Evolutionary conservation across 2,888 invertebrate genomes (phyloP), one percentile per base, ranked within the genome.

Genomic region (Parnassius smintheus): DNA sequence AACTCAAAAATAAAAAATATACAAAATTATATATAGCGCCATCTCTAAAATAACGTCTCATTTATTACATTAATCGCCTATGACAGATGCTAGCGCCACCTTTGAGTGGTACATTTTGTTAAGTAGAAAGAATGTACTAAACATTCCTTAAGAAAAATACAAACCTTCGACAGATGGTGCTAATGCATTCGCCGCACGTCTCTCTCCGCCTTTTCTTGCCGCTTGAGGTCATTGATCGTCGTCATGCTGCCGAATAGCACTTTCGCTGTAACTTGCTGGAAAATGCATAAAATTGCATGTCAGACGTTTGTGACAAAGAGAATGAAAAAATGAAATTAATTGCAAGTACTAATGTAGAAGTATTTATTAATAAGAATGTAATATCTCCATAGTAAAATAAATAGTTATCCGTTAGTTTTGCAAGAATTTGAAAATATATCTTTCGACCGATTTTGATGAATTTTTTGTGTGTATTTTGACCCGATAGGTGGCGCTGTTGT

Each of bases 211-310:
- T 94, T 94, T 84, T 95, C 95, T 77, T 94, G 94, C 81, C 95
- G 93, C 76, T 95, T 94, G 80, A 95, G 92, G 84, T 95, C 94
- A 86, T 94, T 95, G 87, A 95, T 95, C 78, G 95, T 93, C 68
- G 94, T 93, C 79, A 95, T 94, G 73, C 94, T 94, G 66, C 95
- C 94, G 82, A 95, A 95, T 82, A 95, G 93, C 68, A 95, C 95
- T 90, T 95, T 95, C 81, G 95, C 94, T 72, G 94, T 94, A 81
- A 95, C 93, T 87, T 95, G 93, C 83, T 92, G 91, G 75, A 76
- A 76, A 56, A 68, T 67, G 65, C 61, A 65, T 55, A 57, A 53
- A 59, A 64, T 59, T 59, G 56, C 59, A 63, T 46, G 52, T 59
- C 59, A 63, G 56, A 52, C 41, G 12, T 35, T 44, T 54, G 49